Evolutionary conservation across 2,797 vertebrate species (phyloP).

Genomic region (Perodicticus potto): DNA sequence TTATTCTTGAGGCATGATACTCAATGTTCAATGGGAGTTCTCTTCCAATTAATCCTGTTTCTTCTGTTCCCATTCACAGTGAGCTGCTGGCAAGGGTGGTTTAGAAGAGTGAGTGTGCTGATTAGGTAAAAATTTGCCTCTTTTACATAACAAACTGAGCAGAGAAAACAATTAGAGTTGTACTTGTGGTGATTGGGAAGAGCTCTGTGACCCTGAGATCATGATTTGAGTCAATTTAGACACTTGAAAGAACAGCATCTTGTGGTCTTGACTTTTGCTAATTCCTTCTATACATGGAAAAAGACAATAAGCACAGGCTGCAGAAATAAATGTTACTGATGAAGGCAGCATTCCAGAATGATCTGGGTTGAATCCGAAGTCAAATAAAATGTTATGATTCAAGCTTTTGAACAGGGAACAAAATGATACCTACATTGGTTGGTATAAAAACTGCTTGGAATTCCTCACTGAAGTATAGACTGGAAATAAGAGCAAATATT

Average conservation of each 20-base stretch:
- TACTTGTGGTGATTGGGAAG: neutral
- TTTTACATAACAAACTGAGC: slow-evolving; percentile 13
- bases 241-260: neutral
- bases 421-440: neutral
- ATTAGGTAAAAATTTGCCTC: neutral
- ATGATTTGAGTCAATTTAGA: neutral
- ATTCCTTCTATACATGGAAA: neutral
- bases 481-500: neutral
- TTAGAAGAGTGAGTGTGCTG: neutral
- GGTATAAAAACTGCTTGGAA: slow-evolving; percentile 22
- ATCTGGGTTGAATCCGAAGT: neutral
- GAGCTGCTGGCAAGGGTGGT: neutral
- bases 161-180: neutral
- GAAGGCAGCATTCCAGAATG: neutral
- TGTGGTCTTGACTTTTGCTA: neutral
- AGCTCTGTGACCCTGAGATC: neutral
- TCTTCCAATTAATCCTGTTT: neutral
- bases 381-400: neutral
- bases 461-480: neutral
- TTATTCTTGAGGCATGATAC: neutral
- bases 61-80: neutral
- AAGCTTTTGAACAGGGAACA: neutral
- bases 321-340: neutral
- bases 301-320: neutral
- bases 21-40: neutral